Evolutionary conservation across 2,113 vertebrate genomes (phyloP).

Genomic region (Tragelaphus imberbis): DNA sequence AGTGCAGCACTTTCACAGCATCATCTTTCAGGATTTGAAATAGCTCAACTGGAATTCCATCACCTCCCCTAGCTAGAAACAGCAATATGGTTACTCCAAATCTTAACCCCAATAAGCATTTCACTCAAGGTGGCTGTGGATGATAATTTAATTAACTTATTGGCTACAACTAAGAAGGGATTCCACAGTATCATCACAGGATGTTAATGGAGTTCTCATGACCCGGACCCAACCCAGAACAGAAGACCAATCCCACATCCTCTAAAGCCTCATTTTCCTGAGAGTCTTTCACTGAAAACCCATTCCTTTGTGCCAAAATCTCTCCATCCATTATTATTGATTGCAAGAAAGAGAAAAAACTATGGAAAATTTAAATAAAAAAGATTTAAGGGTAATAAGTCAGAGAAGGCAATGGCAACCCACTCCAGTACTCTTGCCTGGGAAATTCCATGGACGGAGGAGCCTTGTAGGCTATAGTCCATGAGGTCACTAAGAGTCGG

Average conservation of each 20-base stretch:
- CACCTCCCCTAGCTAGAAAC: neutral
- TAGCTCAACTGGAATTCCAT: no score
- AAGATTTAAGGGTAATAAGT: neutral
- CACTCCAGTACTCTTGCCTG: no score
- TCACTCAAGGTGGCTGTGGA: neutral
- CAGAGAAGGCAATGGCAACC: no score
- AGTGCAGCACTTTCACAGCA: no score
- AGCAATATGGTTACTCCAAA: neutral
- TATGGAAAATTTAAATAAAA: neutral
- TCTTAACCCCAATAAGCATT: neutral
- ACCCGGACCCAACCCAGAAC: neutral
- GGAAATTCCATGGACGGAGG: no score
- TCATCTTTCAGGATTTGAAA: no score
- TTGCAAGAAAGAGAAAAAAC: neutral
- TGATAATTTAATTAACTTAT: slow-evolving; percentile 17
- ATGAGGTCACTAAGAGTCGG: no score
- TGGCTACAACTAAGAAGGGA: neutral
- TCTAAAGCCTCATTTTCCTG: neutral
- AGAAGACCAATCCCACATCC: neutral
- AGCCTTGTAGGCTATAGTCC: no score
- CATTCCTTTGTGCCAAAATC: neutral
- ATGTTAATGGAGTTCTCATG: neutral
- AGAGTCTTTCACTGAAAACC: neutral
- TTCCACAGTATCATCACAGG: neutral
- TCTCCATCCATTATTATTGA: neutral